Evolutionary conservation across 1,140 invertebrate species (phyloP).

Genomic region (Asobara japonica): DNA sequence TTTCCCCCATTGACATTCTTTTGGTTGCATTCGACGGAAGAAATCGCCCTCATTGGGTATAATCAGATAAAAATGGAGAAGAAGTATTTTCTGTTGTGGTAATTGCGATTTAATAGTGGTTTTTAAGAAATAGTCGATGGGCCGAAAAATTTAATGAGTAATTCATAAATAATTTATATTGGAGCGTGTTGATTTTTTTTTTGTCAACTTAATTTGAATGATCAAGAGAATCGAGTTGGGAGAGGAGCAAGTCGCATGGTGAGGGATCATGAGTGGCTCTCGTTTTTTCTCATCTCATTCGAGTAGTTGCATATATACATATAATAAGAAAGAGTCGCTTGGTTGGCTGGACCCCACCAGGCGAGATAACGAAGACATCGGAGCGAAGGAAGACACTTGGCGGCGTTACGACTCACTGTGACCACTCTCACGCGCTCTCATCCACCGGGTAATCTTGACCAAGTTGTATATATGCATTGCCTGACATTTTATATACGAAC

Average conservation of each 20-base stretch:
- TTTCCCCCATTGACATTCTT: too few species aligned
- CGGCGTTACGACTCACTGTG: slow-evolving; percentile 23
- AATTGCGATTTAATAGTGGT: background rate
- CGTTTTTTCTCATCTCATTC: slow-evolving; percentile 29
- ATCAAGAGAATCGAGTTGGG: background rate
- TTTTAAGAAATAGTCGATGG: background rate
- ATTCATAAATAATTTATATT: slow-evolving; percentile 2
- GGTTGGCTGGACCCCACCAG: slow-evolving; percentile 26
- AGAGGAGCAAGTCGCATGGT: slow-evolving; percentile 7
- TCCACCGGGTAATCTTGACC: slow-evolving; percentile 1
- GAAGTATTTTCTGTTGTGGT: background rate
- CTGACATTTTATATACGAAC: slow-evolving; percentile 11
- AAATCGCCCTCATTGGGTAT: too few species aligned
- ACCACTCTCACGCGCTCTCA: background rate
- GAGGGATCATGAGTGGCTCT: slow-evolving; percentile 31
- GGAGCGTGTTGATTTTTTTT: background rate
- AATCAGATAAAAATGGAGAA: background rate
- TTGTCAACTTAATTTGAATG: slow-evolving; percentile 1
- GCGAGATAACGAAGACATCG: slow-evolving; percentile 43
- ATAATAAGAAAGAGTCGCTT: background rate
- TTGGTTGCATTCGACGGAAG: too few species aligned
- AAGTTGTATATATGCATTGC: background rate
- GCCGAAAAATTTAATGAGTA: background rate
- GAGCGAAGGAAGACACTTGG: background rate
- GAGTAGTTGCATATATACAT: slow-evolving; percentile 23